Base-by-base conservation (phyloP, 2,113 vertebrate species). In the Aleadryas rufinucha region DNA sequence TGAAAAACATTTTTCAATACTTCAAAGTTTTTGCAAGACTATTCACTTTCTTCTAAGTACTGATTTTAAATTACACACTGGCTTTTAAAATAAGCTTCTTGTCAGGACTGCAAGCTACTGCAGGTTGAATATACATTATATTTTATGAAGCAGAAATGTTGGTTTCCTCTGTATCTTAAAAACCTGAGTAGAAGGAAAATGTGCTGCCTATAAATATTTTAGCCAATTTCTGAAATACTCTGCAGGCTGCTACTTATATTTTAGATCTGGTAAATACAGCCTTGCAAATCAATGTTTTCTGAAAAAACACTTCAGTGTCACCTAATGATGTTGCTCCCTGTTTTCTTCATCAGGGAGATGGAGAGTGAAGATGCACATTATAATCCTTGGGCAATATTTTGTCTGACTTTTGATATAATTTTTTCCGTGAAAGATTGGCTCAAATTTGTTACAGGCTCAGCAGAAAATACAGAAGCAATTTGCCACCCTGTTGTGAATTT, bases 401-500 rank as follows among this genome's bases (percentile, higher is more conserved):
- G n/a, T 56, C 72, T 84, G 83, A 63, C 17, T 93, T 92, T 16
- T 63, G 42, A 30, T 63, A 75, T 54, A 0, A 47, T 78, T 89
- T 95, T 77, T 8, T 26, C 65, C 5, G 0, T n/a, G 19, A 92
- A 90, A 54, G 35, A 52, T 87, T 78, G 42, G 7, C 53, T 89
- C 35, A 49, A 53, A 79, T 92, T 80, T 82, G 20, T 78, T 57
- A 53, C 61, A 70, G 23, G 13, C 35, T 89, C 94, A 87, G 74
- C 57, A 94, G 65, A 95, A 95, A 91, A 76, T 71, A 30, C 13
- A 82, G 65, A 79, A 84, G 47, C 60, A 49, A 84, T 95, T 84
- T 94, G 16, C 80, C 61, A 71, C 28, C 41, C 56, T 52, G 28
- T 33, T 79, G 52, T 72, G 87, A 84, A 72, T 89, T 96, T 94